Evolutionary conservation across 2,888 invertebrate genomes (phyloP), one percentile per base, ranked within the genome.

Genomic region (Hydroisotoma schaefferi): DNA sequence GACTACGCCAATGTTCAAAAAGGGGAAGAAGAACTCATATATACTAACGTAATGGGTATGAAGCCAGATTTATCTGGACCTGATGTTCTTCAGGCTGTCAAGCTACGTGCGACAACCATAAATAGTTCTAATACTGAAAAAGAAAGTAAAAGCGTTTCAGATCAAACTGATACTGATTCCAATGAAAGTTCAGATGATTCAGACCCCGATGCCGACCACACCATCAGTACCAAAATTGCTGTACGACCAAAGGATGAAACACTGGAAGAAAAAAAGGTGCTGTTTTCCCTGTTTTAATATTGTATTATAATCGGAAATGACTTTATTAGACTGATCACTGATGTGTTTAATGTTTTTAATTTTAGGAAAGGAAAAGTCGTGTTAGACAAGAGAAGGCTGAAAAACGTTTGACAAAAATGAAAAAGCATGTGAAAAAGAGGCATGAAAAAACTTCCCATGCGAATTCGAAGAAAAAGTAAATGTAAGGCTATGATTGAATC

Each of bases 381-480:
- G 81, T 94, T 0, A 95, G 94, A 78, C 89, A 90, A 54, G 87
- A 87, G 54, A 85, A 92, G 74, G 88, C 94, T 0, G 93, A 94
- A 70, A 91, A 87, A 74, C 82, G 95, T 51, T 90, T 91, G 80
- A 81, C 80, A 0, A 98, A 98, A 81, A 82, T 89, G 0, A 94
- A 93, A 73, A 98, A 98, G 77, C 91, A 95, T 77, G 78, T 94
- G 0, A 98, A 98, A 75, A 97, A 94, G 75, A 82, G 89, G 68
- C 86, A 89, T 75, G 90, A 91, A 75, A 88, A 85, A 75, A 63
- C 81, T 18, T 75, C 77, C 4, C 81, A 79, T 68, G 64, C 67
- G 15, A 74, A 71, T 57, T 70, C 71, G 44, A 75, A 73, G 51
- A 65, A 60, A 59, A 46, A 46, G 25, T 46, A 46, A 46, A 23